Base-by-base conservation (phyloP, 2,888 invertebrate genomes). In the Standfussiana lucernea region DNA sequence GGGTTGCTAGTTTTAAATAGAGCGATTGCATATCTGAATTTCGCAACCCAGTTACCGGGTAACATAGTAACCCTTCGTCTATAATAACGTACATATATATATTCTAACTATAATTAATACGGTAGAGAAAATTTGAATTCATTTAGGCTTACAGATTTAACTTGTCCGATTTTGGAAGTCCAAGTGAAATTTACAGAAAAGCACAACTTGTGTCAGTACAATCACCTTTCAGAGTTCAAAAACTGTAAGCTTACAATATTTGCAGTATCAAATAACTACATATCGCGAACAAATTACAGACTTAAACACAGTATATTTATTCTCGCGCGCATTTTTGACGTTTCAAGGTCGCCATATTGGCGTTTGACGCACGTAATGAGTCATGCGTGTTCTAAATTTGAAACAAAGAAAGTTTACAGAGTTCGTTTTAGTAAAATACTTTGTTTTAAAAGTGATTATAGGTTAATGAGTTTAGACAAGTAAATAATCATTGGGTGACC, bases 241-340 rank as follows among this genome's bases (percentile, higher is more conserved):
- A 53, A 75, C 28, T 37, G 1, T 21, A 1, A 50, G 53, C 37
- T 42, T 21, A 61, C n/a, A 72, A 61, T 81, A 72, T 87, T 82
- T 85, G 85, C 85, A 73, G 70, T 83, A 84, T 86, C 84, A 75
- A 78, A 79, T 83, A 77, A 77, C 77, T 24, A 75, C 50, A 70
- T 50, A 73, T 64, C 72, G 71, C 76, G 68, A 61, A 77, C 68
- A 61, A 75, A 77, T 72, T 71, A 79, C 82, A 69, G 7, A 83
- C 61, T 67, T 35, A 15, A 28, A 56, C 77, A 50, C 56, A 18
- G 59, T 75, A 61, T 72, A 82, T 67, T 70, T 85, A 88, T 74
- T 79, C 91, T 88, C 89, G 89, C 91, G 91, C 91, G 86, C 84
- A 87, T 90, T 89, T 94, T 92, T 92, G 93, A 93, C 93, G 85